Evolutionary conservation across 2,888 invertebrate genomes (phyloP).

Genomic region (Callosobruchus maculatus): DNA sequence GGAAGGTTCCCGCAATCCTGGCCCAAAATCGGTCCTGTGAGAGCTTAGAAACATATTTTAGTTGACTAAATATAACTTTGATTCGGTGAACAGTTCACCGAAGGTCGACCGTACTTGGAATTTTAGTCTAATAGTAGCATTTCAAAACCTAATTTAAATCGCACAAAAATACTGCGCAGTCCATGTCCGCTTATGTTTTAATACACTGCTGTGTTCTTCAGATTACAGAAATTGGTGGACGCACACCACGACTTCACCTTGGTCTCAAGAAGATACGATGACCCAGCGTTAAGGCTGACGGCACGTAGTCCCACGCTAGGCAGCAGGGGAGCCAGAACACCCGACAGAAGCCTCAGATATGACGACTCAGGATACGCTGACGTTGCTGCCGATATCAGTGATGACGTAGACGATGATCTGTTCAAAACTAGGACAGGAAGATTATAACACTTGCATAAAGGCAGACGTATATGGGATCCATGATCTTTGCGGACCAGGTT

Average conservation of each 20-base stretch:
- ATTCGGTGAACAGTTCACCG: too few species aligned
- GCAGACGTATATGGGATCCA: background rate
- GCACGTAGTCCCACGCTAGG: constrained; percentile 58
- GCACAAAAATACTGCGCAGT: too few species aligned
- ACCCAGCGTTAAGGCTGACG: constrained; percentile 52
- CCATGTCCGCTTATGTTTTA: too few species aligned
- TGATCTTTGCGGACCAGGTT: background rate
- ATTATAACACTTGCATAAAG: background rate
- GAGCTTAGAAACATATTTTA: too few species aligned
- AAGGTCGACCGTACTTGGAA: too few species aligned
- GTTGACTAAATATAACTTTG: too few species aligned
- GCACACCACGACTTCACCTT: constrained; percentile 85
- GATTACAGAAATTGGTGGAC: constrained; percentile 78
- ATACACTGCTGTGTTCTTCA: too few species aligned
- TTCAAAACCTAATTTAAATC: too few species aligned
- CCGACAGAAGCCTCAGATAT: constrained; percentile 56
- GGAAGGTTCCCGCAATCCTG: too few species aligned
- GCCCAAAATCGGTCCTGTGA: too few species aligned
- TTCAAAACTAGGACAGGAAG: constrained; percentile 50
- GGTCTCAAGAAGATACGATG: constrained; percentile 72
- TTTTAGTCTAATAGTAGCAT: too few species aligned
- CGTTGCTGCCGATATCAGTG: constrained; percentile 56
- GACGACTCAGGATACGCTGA: constrained; percentile 73
- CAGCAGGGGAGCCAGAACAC: constrained; percentile 46
- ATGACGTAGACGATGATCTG: constrained; percentile 65